Conservation (phyloP, 2,797 vertebrate genomes). For the Telmatherina bonti region DNA sequence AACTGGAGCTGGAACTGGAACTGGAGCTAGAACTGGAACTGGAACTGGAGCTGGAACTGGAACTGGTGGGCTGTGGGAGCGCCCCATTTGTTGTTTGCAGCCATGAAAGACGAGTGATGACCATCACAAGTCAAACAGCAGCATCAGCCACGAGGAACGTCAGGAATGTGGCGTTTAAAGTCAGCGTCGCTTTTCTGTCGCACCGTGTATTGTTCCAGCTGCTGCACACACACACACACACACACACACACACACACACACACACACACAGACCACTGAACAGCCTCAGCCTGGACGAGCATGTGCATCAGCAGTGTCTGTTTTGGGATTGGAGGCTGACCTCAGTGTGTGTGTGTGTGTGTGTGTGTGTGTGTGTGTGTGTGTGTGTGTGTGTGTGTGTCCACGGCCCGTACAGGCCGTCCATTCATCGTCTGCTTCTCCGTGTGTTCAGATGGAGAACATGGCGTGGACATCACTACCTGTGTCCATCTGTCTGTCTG, state of each 20-base stretch:
- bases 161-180: neutral
- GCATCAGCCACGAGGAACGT: no score
- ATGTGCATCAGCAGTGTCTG: conserved; percentile 59
- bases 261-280: no score
- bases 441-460: conserved; percentile 1
- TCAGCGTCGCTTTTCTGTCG: neutral
- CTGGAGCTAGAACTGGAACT: no score
- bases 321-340: conserved; percentile 60
- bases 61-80: no score
- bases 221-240: neutral
- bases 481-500: conserved; percentile 28
- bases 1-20: no score
- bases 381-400: conserved; percentile 31
- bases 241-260: no score
- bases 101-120: no score
- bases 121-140: no score
- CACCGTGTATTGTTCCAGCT: neutral
- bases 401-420: conserved; percentile 39
- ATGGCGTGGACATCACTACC: conserved; percentile 16
- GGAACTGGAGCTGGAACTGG: no score
- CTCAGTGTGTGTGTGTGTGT: conserved; percentile 29
- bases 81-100: no score
- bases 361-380: conserved; percentile 10
- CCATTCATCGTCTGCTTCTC: conserved; percentile 52
- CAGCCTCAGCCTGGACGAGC: conserved; percentile 6